Evolutionary conservation across 2,113 vertebrate species (phyloP), one percentile per base, ranked within the genome.

Genomic region (Albula glossodonta): DNA sequence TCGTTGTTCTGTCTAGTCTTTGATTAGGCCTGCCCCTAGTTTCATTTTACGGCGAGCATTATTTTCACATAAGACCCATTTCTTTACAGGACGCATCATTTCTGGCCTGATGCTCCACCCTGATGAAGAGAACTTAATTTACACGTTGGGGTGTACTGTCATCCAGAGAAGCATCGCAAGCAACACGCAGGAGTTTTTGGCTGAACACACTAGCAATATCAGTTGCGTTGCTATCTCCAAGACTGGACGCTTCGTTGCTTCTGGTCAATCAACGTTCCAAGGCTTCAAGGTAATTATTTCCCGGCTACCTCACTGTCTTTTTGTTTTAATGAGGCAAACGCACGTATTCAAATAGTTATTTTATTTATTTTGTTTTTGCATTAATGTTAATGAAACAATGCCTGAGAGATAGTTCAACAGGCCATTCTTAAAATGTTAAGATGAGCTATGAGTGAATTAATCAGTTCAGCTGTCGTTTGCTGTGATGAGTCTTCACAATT

Each of bases 191-290:
- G 88, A 91, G 2, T 97, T 98, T 89, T 93, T 99, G 12, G 95
- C 96, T 0, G 97, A 97, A n/a, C 98, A 98, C 84, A 95, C 94
- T 2, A 96, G 97, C 92, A 97, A 97, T 0, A 89, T 99, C 1
- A 97, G 96, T 89, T 98, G 97, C 1, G 0, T 98, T 2, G 66
- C 93, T 0, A 89, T 97, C 80, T 98, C 97, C 82, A 93, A 82
- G 88, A 93, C 91, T 0, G 97, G 98, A 60, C 22, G 9, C 0
- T 97, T 96, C 0, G 63, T 98, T 2, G 97, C 97, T 9, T 98
- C 98, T 0, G 98, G 98, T 87, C 96, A 99, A 86, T 94, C 97
- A 91, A 97, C 95, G 15, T 96, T 92, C 87, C 94, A 96, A 94
- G 96, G 96, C 50, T 97, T 97, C 90, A 96, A 97, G 96, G 98